Conservation (phyloP, 2,113 vertebrate species). For the Ammospiza caudacuta region DNA sequence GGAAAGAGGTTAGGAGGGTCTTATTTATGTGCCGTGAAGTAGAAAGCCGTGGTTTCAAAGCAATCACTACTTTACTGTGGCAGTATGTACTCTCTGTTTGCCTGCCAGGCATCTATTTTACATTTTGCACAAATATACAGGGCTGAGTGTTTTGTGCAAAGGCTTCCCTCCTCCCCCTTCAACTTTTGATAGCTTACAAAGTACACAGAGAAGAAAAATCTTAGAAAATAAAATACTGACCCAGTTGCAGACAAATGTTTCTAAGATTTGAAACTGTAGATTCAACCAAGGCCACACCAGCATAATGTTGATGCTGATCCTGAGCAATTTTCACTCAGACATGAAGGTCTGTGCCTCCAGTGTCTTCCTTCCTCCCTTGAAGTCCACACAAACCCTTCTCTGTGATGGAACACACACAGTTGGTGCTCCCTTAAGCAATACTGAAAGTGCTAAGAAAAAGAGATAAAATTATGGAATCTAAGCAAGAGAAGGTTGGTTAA, state of each 20-base stretch:
- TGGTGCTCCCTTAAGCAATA: background rate
- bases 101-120: slow-evolving; percentile 17
- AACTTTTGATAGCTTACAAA: background rate
- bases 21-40: slow-evolving; percentile 41
- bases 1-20: background rate
- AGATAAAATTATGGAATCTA: background rate
- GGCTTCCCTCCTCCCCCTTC: background rate
- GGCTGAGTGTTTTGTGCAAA: background rate
- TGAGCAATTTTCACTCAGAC: background rate
- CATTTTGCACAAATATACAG: background rate
- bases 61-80: background rate
- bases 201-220: background rate
- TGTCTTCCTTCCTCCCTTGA: background rate
- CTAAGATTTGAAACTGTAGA: background rate
- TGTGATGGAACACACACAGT: background rate
- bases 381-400: background rate
- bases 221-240: background rate
- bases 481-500: background rate
- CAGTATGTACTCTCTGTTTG: background rate
- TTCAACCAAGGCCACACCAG: background rate
- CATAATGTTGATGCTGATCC: background rate
- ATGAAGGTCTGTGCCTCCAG: background rate
- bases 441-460: background rate
- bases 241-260: background rate
- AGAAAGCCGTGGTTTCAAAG: slow-evolving; percentile 25